phyloP scores from a whole-genome alignment of 2,888 invertebrate genomes.

The Zeuzera pyrina region DNA sequence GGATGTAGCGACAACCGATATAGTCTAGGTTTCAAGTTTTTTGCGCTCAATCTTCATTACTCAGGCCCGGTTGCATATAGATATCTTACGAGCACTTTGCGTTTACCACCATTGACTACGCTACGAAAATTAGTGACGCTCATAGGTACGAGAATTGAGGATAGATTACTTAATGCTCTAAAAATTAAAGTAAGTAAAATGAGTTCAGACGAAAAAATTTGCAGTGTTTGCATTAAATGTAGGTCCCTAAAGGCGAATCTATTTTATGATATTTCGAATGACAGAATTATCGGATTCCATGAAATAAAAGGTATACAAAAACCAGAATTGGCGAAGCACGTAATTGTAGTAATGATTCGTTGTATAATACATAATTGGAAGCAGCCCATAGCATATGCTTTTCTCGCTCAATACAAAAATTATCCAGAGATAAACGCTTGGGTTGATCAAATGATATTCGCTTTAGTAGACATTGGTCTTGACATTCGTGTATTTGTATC shows the following conservation, averaged over 20 bases:
- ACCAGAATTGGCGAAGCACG: conserved; percentile 10
- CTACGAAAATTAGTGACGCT: conserved; percentile 13
- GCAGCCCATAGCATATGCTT: conserved; percentile 16
- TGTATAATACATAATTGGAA: conserved; percentile 18
- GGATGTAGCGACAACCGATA: conserved; percentile 10
- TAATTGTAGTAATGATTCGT: conserved; percentile 13
- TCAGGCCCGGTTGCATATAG: conserved; percentile 13
- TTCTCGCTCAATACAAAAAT: conserved; percentile 10
- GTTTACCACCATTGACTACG: conserved; percentile 11
- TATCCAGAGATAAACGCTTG: conserved; percentile 10
- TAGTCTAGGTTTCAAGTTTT: conserved; percentile 13
- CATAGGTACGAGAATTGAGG: conserved; percentile 3
- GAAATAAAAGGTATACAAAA: conserved; percentile 16
- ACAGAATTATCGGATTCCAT: conserved; percentile 16
- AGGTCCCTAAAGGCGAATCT: conserved; percentile 14
- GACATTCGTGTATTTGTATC: conserved; percentile 12
- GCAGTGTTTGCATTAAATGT: conserved; percentile 14
- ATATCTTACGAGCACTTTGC: conserved; percentile 13
- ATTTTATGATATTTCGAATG: conserved; percentile 14
- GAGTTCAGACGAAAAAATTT: conserved; percentile 15
- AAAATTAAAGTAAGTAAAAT: conserved; percentile 15
- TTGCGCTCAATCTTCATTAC: conserved; percentile 16
- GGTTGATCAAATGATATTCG: conserved; percentile 12
- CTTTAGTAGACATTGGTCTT: conserved; percentile 13
- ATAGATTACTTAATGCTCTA: conserved; percentile 5